Conservation (phyloP, 1,140 invertebrate genomes). For the Aphelenchoides fujianensis region DNA sequence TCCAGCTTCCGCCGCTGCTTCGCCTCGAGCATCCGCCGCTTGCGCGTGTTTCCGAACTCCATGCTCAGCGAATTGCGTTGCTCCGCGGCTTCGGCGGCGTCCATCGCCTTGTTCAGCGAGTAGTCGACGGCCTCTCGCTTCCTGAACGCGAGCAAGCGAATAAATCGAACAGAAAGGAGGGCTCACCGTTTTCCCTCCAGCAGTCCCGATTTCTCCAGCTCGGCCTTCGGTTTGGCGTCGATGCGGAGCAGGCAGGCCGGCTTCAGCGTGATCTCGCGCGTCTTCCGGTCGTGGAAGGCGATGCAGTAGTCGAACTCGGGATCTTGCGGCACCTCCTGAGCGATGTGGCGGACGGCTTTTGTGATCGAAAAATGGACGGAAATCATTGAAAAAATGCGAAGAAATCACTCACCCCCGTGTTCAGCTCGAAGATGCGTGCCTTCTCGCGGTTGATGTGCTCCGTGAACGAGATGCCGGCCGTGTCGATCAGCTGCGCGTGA, state of each 20-base stretch:
- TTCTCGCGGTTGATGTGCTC: background rate
- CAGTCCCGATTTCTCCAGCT: background rate
- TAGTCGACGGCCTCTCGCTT: background rate
- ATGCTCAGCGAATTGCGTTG: background rate
- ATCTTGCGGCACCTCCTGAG: background rate
- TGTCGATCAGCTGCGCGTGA: conserved; percentile 8
- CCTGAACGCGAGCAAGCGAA: background rate
- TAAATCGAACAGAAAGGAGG: background rate
- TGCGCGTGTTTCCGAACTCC: conserved; percentile 3
- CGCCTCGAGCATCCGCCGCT: background rate
- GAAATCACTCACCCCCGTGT: background rate
- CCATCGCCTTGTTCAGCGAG: background rate
- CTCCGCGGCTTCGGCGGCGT: background rate
- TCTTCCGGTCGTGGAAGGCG: background rate
- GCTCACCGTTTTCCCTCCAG: background rate
- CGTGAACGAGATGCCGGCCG: background rate
- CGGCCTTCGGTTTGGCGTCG: background rate
- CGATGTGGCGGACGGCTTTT: background rate
- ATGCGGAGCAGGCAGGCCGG: background rate
- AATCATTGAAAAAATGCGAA: background rate
- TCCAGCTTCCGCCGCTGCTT: background rate
- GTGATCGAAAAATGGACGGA: background rate
- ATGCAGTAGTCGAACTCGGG: background rate
- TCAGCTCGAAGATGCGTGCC: background rate
- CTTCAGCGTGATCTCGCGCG: background rate